A percentile compares a stretch with the other conserved stretches of the same genome.
Evolutionary conservation across 2,113 vertebrate genomes (phyloP).

Genomic region (Aramus guarauna): DNA sequence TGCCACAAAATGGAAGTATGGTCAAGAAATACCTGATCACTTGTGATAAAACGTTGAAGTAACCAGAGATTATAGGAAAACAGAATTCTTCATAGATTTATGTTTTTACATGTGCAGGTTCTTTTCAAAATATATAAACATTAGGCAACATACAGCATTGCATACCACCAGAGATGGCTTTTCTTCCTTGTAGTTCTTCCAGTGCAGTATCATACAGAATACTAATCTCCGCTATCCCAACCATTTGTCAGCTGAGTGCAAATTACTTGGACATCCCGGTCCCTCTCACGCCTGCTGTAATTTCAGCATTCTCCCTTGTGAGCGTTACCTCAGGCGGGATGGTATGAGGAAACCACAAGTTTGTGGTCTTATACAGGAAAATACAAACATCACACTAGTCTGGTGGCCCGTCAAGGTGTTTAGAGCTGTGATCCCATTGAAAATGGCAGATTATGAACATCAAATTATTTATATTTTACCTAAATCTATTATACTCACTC

Average conservation of each 20-base stretch:
- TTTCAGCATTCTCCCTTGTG: neutral
- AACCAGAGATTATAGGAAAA: neutral
- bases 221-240: neutral
- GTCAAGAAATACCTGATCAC: neutral
- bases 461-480: neutral
- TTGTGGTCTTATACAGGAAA: neutral
- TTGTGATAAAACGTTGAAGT: fast-evolving
- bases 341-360: neutral
- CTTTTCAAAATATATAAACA: neutral
- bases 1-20: neutral
- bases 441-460: neutral
- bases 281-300: neutral
- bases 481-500: neutral
- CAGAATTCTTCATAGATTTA: neutral
- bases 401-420: neutral
- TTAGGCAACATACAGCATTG: no score
- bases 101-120: neutral
- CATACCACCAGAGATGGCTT: fast-evolving
- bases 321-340: no score
- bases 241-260: neutral
- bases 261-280: neutral
- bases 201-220: fast-evolving
- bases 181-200: neutral
- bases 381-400: fast-evolving
- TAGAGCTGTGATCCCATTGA: neutral